Percentiles rank a stretch among this genome's conserved stretches.
Evolutionary conservation across 2,113 vertebrate genomes (phyloP).

Genomic region (Stegastes partitus): DNA sequence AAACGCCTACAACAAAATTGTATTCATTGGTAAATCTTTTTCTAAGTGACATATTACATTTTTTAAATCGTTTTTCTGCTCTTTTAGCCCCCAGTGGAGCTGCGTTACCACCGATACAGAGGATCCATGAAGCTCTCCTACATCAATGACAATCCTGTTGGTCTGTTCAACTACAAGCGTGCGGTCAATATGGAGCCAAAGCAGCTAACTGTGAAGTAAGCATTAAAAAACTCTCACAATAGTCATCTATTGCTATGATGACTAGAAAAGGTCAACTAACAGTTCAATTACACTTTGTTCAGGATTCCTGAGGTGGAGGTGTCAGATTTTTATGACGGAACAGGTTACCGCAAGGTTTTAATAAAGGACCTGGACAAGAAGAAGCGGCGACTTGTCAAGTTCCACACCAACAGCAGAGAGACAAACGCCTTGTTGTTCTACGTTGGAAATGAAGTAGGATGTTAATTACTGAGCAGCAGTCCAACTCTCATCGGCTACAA

Average conservation of each 20-base stretch:
- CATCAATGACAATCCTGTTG: constrained; percentile 87
- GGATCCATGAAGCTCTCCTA: constrained; percentile 90
- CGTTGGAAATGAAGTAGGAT: constrained; percentile 85
- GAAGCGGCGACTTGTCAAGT: constrained; percentile 70
- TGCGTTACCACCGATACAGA: constrained; percentile 84
- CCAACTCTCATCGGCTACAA: background rate
- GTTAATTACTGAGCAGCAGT: background rate
- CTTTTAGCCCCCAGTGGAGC: constrained; percentile 84
- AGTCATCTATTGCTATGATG: background rate
- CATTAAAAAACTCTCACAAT: background rate
- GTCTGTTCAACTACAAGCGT: constrained; percentile 89
- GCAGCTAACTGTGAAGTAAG: constrained; percentile 85
- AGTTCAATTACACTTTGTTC: background rate
- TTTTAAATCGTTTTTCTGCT: constrained; percentile 19
- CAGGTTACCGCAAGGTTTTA: constrained; percentile 86
- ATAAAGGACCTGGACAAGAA: constrained; percentile 19
- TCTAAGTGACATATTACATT: background rate
- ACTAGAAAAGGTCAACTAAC: background rate
- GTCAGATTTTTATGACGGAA: constrained; percentile 89
- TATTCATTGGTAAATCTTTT: background rate
- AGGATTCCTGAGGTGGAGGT: constrained; percentile 42
- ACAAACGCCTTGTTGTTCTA: constrained; percentile 89
- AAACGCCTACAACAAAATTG: constrained; percentile 5
- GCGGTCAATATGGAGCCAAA: constrained; percentile 86
- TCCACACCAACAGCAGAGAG: constrained; percentile 85